A percentile compares a stretch with the other conserved stretches of the same genome.
These are phyloP conservation scores for Liodrosophila aerea DNA, from an alignment of 2,888 invertebrate genomes.

Conservation along the genomic window DNA sequence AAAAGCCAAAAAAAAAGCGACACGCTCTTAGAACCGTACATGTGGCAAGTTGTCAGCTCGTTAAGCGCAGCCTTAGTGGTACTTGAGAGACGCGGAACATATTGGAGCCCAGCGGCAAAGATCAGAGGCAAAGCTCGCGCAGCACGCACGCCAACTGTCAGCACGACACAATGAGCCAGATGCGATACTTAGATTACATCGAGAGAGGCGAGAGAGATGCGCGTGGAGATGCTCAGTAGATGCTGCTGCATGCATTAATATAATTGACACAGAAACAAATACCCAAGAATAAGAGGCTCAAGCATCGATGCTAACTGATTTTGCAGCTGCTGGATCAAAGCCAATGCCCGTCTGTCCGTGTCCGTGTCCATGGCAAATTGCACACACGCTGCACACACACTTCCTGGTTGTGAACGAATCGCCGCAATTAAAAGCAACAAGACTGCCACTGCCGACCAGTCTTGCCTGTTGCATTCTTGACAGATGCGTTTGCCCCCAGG, in stretches of 20 bases:
- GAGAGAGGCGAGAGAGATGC: constrained; percentile 23
- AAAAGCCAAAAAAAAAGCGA: constrained; percentile 26
- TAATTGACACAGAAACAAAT: constrained; percentile 79
- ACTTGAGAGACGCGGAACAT: constrained; percentile 36
- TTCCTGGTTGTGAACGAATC: constrained; percentile 70
- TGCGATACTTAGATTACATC: constrained; percentile 28
- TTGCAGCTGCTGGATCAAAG: constrained; percentile 71
- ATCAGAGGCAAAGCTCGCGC: constrained; percentile 19
- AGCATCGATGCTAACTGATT: constrained; percentile 70
- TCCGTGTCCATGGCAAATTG: constrained; percentile 55
- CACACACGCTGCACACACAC: constrained; percentile 38
- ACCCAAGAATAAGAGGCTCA: constrained; percentile 57
- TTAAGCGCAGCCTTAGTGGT: constrained; percentile 21
- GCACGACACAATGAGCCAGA: constrained; percentile 47
- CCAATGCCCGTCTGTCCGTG: constrained; percentile 27
- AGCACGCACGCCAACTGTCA: constrained; percentile 61
- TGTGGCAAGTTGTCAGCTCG: no score
- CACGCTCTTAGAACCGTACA: constrained; percentile 1
- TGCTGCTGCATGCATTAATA: constrained; percentile 68
- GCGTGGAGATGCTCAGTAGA: constrained; percentile 44
- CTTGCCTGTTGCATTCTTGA: constrained; percentile 50
- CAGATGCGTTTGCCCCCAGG: no score
- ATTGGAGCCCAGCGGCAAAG: constrained; percentile 43
- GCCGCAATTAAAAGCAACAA: constrained; percentile 68
- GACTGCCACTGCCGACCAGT: constrained; percentile 53